A percentile compares a stretch with the other conserved stretches of the same genome.
Evolutionary conservation across 2,888 invertebrate species (phyloP).

Genomic region (Tinea semifulvella): DNA sequence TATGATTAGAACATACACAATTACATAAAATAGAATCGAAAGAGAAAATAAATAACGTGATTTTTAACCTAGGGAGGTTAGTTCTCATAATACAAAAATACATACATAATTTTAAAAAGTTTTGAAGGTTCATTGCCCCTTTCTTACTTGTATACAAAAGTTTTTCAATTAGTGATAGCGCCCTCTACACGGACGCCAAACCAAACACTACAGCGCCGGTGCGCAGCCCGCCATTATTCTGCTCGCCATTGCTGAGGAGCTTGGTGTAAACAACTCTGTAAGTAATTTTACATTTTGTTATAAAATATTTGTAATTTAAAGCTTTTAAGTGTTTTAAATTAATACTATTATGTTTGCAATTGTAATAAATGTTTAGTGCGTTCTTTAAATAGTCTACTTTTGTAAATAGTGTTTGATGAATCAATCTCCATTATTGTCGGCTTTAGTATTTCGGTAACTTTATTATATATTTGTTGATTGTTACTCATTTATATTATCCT

Average conservation of each 20-base stretch:
- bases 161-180: constrained; percentile 27
- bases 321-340: not conserved
- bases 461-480: too few species aligned
- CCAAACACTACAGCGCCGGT: constrained; percentile 27
- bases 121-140: constrained; percentile 3
- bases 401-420: not conserved
- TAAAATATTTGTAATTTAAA: constrained; percentile 15
- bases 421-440: constrained; percentile 6
- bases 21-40: too few species aligned
- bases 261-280: constrained; percentile 57
- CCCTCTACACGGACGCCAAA: constrained; percentile 61
- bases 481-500: too few species aligned
- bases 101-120: too few species aligned
- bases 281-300: constrained; percentile 31
- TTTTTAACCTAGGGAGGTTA: too few species aligned
- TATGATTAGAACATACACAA: too few species aligned
- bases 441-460: not conserved
- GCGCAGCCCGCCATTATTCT: constrained; percentile 29
- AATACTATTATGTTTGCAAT: not conserved
- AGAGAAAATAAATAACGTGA: too few species aligned
- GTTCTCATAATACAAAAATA: too few species aligned
- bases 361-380: not conserved
- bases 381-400: not conserved
- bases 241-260: constrained; percentile 39
- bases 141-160: not conserved